Evolutionary conservation across 1,140 invertebrate species (phyloP), one percentile per base, ranked within the genome.

Genomic region (Phymastichus coffea): DNA sequence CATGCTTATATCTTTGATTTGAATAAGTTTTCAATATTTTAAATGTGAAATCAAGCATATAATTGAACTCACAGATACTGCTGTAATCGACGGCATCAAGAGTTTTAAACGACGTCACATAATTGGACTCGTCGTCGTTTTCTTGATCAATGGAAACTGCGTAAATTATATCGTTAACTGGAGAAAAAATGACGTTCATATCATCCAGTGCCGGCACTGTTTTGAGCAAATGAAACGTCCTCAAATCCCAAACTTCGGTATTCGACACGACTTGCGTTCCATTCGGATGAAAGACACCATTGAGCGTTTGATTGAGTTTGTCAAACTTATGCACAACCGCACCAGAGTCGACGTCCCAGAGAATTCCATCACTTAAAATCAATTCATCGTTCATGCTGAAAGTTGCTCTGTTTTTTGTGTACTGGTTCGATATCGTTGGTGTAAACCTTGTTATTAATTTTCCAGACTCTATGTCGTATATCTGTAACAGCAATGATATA

Each of bases 261-360:
- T 93, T 93, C n/a, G 90, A 89, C 58, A 92, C 86, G 41, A 95
- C 91, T 80, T 99, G 95, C 35, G 94, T 82, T 0, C 95, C 96
- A 75, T 95, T 97, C 0, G 97, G 96, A 86, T 99, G 96, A 74
- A 99, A 99, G 1, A 96, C 88, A 0, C 97, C 97, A 71, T 93
- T 97, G 19, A 97, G 85, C 33, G 88, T 88, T 71, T 96, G 90
- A 80, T 98, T 98, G 19, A 99, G 84, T 78, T 99, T 99, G 80
- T 99, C 97, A 71, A 99, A 95, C 72, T 98, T 99, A 75, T 99
- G 95, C 44, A 98, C 91, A 68, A 92, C 86, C 68, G 90, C 92
- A 3, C 88, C 88, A 0, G 88, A 86, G 56, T 90, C 87, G 7
- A 97, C 88, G 80, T 99, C 97, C 89, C 94, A 99, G 0, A 99